These are phyloP conservation scores for Drosophila macrothrix DNA, from an alignment of 2,888 invertebrate genomes.

Conservation along the genomic window DNA sequence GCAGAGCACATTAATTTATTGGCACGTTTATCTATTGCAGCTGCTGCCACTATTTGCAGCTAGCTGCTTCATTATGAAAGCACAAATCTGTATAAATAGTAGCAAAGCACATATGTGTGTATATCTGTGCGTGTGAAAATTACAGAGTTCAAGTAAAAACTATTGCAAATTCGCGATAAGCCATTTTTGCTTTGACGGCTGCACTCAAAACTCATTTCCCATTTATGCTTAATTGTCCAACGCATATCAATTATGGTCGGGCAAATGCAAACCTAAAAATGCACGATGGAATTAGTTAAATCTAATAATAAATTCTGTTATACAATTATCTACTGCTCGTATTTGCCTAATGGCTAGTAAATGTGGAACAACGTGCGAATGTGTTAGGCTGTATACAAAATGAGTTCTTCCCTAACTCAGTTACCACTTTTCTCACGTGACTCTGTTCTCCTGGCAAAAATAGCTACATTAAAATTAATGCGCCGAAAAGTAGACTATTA, in stretches of 20 bases:
- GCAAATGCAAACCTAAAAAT: constrained; percentile 30
- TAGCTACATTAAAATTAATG: constrained; percentile 72
- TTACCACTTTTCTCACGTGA: too few relatives aligned
- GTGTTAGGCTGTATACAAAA: not conserved
- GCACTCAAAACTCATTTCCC: constrained; percentile 23
- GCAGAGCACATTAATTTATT: constrained; percentile 77
- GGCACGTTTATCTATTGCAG: constrained; percentile 70
- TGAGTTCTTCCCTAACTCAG: not conserved
- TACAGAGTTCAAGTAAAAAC: constrained; percentile 11
- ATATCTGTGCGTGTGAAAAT: constrained; percentile 4
- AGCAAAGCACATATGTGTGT: not conserved
- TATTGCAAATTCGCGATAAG: constrained; percentile 62
- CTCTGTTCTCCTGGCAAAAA: constrained; percentile 12
- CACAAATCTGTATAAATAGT: constrained; percentile 69
- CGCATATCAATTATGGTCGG: constrained; percentile 21
- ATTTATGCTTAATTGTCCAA: constrained; percentile 20
- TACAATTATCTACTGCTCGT: constrained; percentile 13
- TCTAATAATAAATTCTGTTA: constrained; percentile 42
- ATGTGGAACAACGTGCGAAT: constrained; percentile 2
- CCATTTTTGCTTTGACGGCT: constrained; percentile 30
- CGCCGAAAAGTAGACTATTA: constrained; percentile 76
- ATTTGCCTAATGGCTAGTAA: constrained; percentile 39
- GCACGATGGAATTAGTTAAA: constrained; percentile 19
- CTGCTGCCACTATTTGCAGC: constrained; percentile 18
- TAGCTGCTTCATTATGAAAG: constrained; percentile 43